Base-by-base conservation (phyloP, 2,888 invertebrate species). In the Zelleria hepariella region DNA sequence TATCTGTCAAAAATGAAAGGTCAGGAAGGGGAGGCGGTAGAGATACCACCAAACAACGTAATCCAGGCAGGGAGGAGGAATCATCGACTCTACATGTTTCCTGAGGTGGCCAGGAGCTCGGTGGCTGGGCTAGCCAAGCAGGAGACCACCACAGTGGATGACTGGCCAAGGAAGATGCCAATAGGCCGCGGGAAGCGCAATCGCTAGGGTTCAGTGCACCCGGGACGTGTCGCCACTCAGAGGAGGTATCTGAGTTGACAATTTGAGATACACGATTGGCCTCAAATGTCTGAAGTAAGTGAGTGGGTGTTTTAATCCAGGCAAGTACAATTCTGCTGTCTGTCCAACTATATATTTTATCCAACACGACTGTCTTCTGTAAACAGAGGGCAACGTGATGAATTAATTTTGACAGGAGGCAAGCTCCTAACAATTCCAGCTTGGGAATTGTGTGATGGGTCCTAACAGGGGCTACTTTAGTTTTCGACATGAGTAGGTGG, bases 401-500 rank as follows among this genome's bases (percentile, higher is more conserved):
- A 15, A 58, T n/a, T n/a, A 58, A 25, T 24, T 58, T 58, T 23
- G 57, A 58, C 21, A 58, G 57, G 23, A 58, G 57, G 15, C n/a
- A 15, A 25, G 26, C 59, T 23, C 59, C 59, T 27, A 27, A 21
- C n/a, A 59, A 24, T 26, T 59, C 59, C 59, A 59, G 8, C 15
- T 55, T 54, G 8, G 59, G 59, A 48, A 59, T 59, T 18, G 59
- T 59, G 5, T 55, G 23, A 10, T 20, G 42, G 4, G 59, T 55
- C 21, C 55, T 32, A 32, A 59, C 32, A 10, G 59, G 57, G 15
- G 59, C 59, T 21, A 59, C 59, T 27, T 59, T 59, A 47, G 27
- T 57, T 27, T 59, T 59, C 10, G 57, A 26, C 48, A 55, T 24
- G 0, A 59, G 27, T 10, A 59, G 24, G 20, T 59, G 57, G 5